phyloP scores from a whole-genome alignment of 2,113 vertebrate genomes.

The Microtus oregoni region DNA sequence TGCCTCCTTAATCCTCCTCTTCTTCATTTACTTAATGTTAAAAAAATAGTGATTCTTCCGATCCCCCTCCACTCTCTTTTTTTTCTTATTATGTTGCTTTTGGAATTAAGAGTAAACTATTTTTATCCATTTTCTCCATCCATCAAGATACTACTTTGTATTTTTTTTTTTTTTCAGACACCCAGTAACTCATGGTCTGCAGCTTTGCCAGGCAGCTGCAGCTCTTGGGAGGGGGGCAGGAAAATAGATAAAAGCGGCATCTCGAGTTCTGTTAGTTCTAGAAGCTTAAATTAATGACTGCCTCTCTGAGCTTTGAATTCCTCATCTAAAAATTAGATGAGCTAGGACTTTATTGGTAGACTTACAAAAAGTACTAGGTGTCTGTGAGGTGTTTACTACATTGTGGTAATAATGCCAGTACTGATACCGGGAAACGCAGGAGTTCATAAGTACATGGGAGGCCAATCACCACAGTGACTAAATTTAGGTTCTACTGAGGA shows the following conservation, averaged over 20 bases:
- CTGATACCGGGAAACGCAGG: background rate
- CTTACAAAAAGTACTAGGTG: background rate
- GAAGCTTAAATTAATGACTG: background rate
- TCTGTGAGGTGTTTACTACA: background rate
- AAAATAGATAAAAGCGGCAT: background rate
- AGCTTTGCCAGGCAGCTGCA: background rate
- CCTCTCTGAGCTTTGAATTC: background rate
- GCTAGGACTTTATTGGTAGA: background rate
- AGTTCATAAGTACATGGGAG: background rate
- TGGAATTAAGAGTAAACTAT: constrained; percentile 18
- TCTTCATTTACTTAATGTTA: background rate
- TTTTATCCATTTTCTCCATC: constrained; percentile 22
- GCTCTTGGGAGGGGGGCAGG: background rate
- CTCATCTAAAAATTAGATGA: background rate
- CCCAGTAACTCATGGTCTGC: background rate
- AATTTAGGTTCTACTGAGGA: background rate
- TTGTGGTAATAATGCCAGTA: background rate
- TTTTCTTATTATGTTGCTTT: constrained; percentile 28
- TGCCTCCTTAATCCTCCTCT: background rate
- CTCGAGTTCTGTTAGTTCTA: background rate
- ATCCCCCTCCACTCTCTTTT: background rate
- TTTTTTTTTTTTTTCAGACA: background rate
- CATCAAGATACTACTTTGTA: background rate
- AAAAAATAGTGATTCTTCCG: background rate
- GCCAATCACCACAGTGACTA: background rate